Percentiles rank a stretch among this genome's conserved stretches.
phyloP scores from a whole-genome alignment of 2,888 invertebrate genomes.

The Tridacna gigas region DNA sequence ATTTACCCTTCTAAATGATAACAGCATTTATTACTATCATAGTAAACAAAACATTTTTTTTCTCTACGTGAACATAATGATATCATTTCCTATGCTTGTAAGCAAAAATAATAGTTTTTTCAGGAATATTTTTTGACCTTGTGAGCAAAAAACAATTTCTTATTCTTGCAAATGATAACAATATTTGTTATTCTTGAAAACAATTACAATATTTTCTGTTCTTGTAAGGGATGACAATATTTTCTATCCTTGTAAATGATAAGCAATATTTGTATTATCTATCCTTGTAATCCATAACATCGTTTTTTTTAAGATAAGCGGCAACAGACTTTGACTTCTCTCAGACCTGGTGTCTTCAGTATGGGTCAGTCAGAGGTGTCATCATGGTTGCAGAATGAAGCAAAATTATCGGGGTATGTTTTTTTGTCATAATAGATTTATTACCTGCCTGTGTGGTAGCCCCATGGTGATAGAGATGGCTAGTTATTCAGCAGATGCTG shows the following conservation, averaged over 20 bases:
- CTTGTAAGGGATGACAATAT: not conserved
- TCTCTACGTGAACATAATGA: too few species aligned
- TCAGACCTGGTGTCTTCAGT: not conserved
- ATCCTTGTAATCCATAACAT: not conserved
- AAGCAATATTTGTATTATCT: not conserved
- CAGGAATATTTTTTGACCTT: too few species aligned
- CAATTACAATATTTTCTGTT: not conserved
- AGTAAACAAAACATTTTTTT: too few species aligned
- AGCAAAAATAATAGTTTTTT: too few species aligned
- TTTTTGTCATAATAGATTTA: not conserved
- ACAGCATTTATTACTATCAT: too few species aligned
- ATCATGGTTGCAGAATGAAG: slow-evolving; percentile 2
- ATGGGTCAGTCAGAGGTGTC: slow-evolving; percentile 10
- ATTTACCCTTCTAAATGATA: too few species aligned
- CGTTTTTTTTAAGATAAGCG: not conserved
- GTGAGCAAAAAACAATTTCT: too few species aligned
- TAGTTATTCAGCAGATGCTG: too few species aligned
- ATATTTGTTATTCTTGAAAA: not conserved
- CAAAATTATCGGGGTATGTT: slow-evolving; percentile 3
- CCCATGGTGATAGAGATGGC: too few species aligned
- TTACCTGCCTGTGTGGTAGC: too few species aligned
- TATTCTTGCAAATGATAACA: too few species aligned
- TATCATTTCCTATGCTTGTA: too few species aligned
- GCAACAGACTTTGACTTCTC: not conserved
- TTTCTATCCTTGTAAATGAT: not conserved